Evolutionary conservation across 53 echinoderm and acorn worm genomes (phyloP).

Genomic region (Crossaster papposus): DNA sequence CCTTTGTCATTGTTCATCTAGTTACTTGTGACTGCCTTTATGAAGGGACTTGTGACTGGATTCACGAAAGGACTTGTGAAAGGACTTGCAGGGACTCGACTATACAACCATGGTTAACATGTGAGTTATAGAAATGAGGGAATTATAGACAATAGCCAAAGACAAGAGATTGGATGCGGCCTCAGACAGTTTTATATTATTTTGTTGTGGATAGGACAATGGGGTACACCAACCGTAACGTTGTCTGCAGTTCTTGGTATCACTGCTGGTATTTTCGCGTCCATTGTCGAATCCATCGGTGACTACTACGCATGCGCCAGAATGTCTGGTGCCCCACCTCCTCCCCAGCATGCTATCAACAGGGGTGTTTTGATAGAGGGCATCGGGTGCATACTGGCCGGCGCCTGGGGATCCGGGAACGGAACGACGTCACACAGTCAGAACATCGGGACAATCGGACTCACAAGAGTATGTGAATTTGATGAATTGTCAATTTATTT

Average conservation of each 20-base stretch:
- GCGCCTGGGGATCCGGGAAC: constrained; percentile 81
- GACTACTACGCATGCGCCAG: constrained; percentile 94
- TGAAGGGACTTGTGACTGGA: too few species aligned
- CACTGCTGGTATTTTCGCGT: constrained; percentile 66
- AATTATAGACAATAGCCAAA: too few species aligned
- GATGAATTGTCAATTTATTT: too few species aligned
- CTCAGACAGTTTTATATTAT: background rate
- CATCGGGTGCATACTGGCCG: constrained; percentile 79
- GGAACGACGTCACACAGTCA: constrained; percentile 80
- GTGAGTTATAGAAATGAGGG: too few species aligned
- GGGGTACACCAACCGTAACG: constrained; percentile 73
- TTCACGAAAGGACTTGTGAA: too few species aligned
- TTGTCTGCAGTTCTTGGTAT: constrained; percentile 68
- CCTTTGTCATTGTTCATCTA: too few species aligned
- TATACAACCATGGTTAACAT: too few species aligned
- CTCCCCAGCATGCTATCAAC: constrained; percentile 82
- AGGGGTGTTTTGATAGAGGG: constrained; percentile 81
- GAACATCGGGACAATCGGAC: constrained; percentile 67
- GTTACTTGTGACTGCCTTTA: too few species aligned
- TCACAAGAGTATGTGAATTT: constrained; percentile 68
- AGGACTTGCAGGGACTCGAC: too few species aligned
- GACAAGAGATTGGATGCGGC: background rate
- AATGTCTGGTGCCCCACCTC: constrained; percentile 72
- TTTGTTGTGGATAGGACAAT: constrained; percentile 67
- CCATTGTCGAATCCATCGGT: constrained; percentile 84